These are phyloP conservation scores for Colistium nudipinnis DNA, from an alignment of 2,113 vertebrate genomes.

Conservation along the genomic window DNA sequence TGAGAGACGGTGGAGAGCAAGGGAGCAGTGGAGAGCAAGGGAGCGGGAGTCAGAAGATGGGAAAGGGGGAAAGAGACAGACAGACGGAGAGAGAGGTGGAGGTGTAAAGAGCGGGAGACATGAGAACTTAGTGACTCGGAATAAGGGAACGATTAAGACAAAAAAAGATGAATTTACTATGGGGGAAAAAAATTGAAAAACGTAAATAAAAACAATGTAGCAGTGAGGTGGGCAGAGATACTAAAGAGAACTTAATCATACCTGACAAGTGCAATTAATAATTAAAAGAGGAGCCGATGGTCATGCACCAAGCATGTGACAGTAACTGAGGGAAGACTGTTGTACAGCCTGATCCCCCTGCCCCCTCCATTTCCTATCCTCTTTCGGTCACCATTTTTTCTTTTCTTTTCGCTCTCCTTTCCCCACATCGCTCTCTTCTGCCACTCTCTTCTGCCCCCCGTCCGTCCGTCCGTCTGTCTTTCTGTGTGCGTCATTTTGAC, in stretches of 20 bases:
- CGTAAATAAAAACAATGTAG: conserved; percentile 78
- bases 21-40: conserved; percentile 19
- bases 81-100: conserved; percentile 9
- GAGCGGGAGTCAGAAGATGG: conserved; percentile 46
- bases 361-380: conserved; percentile 27
- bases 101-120: not conserved
- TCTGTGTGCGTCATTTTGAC: conserved; percentile 57
- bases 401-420: conserved; percentile 34
- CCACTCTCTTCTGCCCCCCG: not conserved
- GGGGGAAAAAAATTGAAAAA: conserved; percentile 4
- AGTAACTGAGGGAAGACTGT: conserved; percentile 80
- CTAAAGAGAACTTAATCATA: conserved; percentile 90
- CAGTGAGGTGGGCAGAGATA: conserved; percentile 81
- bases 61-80: conserved; percentile 14
- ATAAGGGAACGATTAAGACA: not conserved
- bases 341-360: not conserved
- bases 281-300: conserved; percentile 86
- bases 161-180: not conserved
- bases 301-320: conserved; percentile 85
- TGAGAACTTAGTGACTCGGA: not conserved
- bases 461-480: not conserved
- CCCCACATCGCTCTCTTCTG: conserved; percentile 12
- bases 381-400: conserved; percentile 34
- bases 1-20: conserved; percentile 38
- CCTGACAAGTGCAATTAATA: conserved; percentile 93